Evolutionary conservation across 2,797 vertebrate species (phyloP), one percentile per base, ranked within the genome.

Genomic region (Sebastes matsubarae): DNA sequence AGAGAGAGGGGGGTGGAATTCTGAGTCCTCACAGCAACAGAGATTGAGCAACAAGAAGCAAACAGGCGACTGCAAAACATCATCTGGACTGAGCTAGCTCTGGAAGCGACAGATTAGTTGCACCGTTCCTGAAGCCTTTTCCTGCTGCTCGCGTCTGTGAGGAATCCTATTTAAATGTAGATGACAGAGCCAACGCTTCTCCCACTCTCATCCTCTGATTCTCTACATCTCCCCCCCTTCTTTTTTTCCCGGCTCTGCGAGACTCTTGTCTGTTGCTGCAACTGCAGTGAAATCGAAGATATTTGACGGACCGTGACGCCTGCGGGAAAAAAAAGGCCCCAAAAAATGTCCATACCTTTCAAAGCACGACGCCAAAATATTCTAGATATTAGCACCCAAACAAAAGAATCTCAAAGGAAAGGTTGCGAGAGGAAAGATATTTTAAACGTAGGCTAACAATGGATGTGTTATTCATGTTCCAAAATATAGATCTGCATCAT

Each of bases 101-200:
- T 14, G 22, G 46, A 18, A 22, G 72, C 7, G 18, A 58, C 57
- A 30, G 63, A 83, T 82, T 65, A 83, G 74, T 25, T 54, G 68
- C 46, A 10, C 34, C 12, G 11, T 54, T 73, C 68, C 52, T 46
- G 50, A 24, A 68, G 36, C 38, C 58, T 8, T 8, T 60, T 46
- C 59, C 50, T 36, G 7, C 24, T 22, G 60, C 68, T 65, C 30
- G 36, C 20, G 60, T 58, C 55, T 67, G 73, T 16, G 70, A 77
- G 77, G 83, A 89, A 88, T 87, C 83, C 78, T 24, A 68, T 87
- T 89, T 84, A 87, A 90, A 90, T 84, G 88, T 38, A 90, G 81
- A 89, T 84, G 88, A 89, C 87, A 88, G 80, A 72, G 76, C 52
- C 79, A 32, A 63, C 2, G 66, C 84, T 80, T 81, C 73, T 64